Evolutionary conservation across 2,113 vertebrate species (phyloP).

Genomic region (Ursus arctos): DNA sequence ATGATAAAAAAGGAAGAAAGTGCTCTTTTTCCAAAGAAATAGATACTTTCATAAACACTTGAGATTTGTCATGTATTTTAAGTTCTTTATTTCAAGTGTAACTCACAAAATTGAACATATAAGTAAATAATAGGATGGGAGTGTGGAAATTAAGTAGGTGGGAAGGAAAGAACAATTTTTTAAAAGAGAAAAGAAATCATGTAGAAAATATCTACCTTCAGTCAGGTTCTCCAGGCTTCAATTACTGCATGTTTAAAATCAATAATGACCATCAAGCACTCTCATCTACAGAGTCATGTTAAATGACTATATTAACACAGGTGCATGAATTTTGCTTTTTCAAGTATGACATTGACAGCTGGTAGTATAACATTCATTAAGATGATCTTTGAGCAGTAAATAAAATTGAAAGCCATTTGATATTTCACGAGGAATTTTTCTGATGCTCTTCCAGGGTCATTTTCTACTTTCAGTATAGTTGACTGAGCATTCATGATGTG

Average conservation of each 20-base stretch:
- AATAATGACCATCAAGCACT: not conserved
- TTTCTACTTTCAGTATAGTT: conserved; percentile 13
- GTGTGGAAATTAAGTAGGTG: not conserved
- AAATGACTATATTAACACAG: not conserved
- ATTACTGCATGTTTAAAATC: conserved; percentile 9
- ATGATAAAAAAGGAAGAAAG: not conserved
- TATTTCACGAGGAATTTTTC: conserved; percentile 33
- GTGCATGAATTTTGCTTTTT: not conserved
- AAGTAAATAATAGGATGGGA: not conserved
- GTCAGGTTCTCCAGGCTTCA: not conserved
- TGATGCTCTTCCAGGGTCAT: not conserved
- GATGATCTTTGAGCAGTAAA: not conserved
- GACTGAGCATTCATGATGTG: not conserved
- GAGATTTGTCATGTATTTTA: conserved; percentile 8
- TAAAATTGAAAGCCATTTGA: conserved; percentile 11
- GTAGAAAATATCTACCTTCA: not conserved
- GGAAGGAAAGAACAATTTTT: not conserved
- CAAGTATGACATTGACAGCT: not conserved
- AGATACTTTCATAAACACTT: conserved; percentile 20
- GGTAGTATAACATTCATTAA: not conserved
- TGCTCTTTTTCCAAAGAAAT: not conserved
- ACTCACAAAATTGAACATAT: not conserved
- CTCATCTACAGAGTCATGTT: not conserved
- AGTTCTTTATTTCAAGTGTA: conserved; percentile 12
- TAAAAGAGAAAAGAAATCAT: not conserved